These are phyloP conservation scores for Leptopilina boulardi DNA, from an alignment of 1,140 invertebrate genomes.

Conservation along the genomic window DNA sequence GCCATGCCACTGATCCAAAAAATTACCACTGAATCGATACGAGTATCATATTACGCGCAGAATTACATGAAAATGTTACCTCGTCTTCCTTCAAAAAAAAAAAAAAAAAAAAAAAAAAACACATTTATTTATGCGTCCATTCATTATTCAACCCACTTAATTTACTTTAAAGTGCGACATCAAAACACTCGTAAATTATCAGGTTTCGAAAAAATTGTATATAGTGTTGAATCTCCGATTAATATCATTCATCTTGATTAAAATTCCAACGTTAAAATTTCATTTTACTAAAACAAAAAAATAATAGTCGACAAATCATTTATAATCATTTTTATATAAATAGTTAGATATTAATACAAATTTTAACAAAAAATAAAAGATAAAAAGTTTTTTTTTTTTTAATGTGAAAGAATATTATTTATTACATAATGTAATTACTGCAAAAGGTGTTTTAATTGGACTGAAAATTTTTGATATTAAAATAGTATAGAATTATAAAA, in stretches of 20 bases:
- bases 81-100: background rate
- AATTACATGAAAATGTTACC: background rate
- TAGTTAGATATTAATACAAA: no score
- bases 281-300: background rate
- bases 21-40: slow-evolving; percentile 11
- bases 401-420: no score
- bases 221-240: background rate
- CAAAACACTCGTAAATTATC: slow-evolving; percentile 17
- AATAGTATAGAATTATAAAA: background rate
- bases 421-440: background rate
- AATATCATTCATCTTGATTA: background rate
- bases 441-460: background rate
- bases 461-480: background rate
- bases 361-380: no score
- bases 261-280: background rate
- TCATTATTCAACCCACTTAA: background rate
- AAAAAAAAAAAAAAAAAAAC: background rate
- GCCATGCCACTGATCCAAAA: background rate
- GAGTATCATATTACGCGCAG: background rate
- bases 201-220: background rate
- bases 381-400: no score
- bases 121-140: slow-evolving; percentile 16
- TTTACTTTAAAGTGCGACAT: background rate
- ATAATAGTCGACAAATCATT: no score
- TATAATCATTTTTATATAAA: no score